Evolutionary conservation across 2,113 vertebrate species (phyloP).

Genomic region (Pogonocichla stellata): DNA sequence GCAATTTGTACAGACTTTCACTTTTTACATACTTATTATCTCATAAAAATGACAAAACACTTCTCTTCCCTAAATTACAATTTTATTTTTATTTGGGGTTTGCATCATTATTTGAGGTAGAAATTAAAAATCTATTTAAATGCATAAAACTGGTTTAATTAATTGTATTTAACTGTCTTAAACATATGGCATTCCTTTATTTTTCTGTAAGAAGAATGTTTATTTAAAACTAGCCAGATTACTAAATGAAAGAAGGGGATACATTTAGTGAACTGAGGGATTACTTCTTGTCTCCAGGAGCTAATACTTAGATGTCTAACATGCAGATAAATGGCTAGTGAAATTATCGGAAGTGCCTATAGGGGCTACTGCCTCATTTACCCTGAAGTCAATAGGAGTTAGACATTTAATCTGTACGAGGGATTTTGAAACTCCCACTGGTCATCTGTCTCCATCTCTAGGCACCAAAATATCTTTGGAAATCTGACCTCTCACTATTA

Average conservation of each 20-base stretch:
- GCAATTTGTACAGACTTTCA: neutral
- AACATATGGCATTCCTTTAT: neutral
- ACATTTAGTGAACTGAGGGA: neutral
- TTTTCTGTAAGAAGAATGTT: neutral
- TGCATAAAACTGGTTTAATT: neutral
- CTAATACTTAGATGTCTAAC: neutral
- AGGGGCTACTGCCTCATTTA: constrained; percentile 6
- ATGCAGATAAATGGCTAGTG: neutral
- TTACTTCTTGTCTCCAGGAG: neutral
- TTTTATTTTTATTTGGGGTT: neutral
- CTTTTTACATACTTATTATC: neutral
- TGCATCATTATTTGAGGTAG: neutral
- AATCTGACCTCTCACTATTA: neutral
- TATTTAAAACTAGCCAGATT: neutral
- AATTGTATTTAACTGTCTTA: neutral
- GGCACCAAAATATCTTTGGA: neutral
- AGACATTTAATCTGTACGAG: neutral
- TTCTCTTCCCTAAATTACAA: neutral
- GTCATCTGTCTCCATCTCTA: neutral
- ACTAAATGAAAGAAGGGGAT: neutral
- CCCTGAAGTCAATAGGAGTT: constrained; percentile 5
- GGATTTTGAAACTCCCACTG: constrained; percentile 24
- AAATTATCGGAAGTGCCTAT: neutral
- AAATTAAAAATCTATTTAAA: neutral
- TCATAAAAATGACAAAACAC: neutral